phyloP scores from a whole-genome alignment of 2,888 invertebrate species.

The Tinea semifulvella region DNA sequence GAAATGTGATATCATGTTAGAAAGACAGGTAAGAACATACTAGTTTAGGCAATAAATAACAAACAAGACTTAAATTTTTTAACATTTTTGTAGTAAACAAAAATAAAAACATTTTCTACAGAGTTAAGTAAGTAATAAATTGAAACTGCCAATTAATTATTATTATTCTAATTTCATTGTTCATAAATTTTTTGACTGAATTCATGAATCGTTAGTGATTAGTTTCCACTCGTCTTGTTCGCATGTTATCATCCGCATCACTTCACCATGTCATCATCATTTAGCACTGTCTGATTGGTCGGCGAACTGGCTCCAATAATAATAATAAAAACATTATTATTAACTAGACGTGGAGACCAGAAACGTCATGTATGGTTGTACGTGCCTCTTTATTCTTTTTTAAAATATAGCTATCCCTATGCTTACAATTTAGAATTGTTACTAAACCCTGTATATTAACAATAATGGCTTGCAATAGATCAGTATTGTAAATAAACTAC shows the following conservation, averaged over 20 bases:
- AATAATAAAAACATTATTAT: neutral
- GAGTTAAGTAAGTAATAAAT: constrained; percentile 25
- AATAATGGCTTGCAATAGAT: neutral
- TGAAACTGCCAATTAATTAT: constrained; percentile 56
- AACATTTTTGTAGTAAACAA: constrained; percentile 32
- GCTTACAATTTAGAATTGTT: constrained; percentile 2
- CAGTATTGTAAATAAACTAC: constrained; percentile 8
- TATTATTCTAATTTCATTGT: constrained; percentile 7
- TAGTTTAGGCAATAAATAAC: constrained; percentile 50
- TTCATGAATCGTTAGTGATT: constrained; percentile 34
- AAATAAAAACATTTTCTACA: constrained; percentile 46
- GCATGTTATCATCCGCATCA: constrained; percentile 52
- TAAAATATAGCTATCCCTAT: neutral
- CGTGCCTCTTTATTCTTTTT: constrained; percentile 17
- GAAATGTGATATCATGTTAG: constrained; percentile 9
- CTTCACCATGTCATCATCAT: constrained; percentile 37
- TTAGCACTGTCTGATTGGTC: constrained; percentile 56
- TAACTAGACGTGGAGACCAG: neutral
- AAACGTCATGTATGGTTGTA: constrained; percentile 53
- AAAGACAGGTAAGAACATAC: constrained; percentile 2
- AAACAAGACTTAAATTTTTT: constrained; percentile 35
- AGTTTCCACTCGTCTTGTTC: constrained; percentile 28
- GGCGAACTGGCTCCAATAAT: constrained; percentile 40
- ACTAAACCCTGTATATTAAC: neutral
- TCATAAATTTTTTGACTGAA: constrained; percentile 34